Evolutionary conservation across 2,888 invertebrate genomes (phyloP), one percentile per base, ranked within the genome.

Genomic region (Amblyjoppa proteus): DNA sequence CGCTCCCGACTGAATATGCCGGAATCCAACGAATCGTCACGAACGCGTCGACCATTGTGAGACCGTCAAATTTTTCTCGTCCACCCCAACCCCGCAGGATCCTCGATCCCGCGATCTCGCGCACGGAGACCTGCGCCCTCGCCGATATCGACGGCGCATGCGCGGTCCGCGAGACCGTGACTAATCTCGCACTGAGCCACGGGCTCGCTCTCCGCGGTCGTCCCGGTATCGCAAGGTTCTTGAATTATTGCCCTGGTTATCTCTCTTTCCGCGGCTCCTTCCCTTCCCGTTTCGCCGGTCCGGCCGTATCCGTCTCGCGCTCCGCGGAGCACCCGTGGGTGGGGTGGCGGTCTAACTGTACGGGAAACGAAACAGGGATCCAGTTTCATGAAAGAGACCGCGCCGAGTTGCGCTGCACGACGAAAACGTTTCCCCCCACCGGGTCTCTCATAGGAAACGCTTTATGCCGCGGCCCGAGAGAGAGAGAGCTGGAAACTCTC

Each of bases 311-410:
- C 31, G 64, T 64, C 64, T 64, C n/a, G 31, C 16, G 64, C 34
- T 64, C 28, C 28, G 28, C 6, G 16, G 31, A 79, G 86, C 87
- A 87, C 86, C 88, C 88, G 89, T 88, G 90, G 90, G 88, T 87
- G 87, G 89, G 89, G 81, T 84, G 87, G 87, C 83, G 85, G 64
- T 79, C 78, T 83, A 79, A 58, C 80, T 68, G 78, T 71, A 66
- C 45, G 74, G 78, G 87, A 86, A 81, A 85, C 56, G 68, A 77
- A 38, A 66, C 75, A n/a, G 88, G 91, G 92, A 93, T 93, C 92
- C 92, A 93, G 93, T 93, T 93, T 93, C 93, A 92, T 92, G 91
- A 92, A 93, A 93, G 93, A 91, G 89, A 90, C 93, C 93, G 92
- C 90, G 87, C 51, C 16, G n/a, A 66, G 51, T 38, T 68, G 64